Evolutionary conservation across 1,140 invertebrate species (phyloP).

Genomic region (Pogonomyrmex californicus): DNA sequence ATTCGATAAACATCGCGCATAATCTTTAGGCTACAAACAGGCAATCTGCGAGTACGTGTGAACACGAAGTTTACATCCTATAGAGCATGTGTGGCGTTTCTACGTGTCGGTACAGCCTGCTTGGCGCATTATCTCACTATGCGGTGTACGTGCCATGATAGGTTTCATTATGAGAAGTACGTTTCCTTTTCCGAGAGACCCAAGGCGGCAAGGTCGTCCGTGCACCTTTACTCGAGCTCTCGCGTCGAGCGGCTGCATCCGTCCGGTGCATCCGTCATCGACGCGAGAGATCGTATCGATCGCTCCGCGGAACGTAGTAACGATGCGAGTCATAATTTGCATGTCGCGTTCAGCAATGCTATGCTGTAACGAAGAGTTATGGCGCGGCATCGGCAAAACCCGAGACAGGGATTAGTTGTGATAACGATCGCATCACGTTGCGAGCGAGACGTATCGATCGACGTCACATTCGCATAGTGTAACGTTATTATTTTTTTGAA

Average conservation of each 20-base stretch:
- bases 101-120: constrained; percentile 59
- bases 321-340: constrained; percentile 73
- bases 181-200: constrained; percentile 77
- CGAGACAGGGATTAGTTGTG: constrained; percentile 30
- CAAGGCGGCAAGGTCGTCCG: constrained; percentile 71
- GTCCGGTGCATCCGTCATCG: constrained; percentile 73
- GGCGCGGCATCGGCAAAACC: constrained; percentile 36
- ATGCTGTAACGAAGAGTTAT: constrained; percentile 73
- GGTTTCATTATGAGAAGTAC: constrained; percentile 77
- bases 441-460: constrained; percentile 54
- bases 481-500: not conserved
- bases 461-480: not conserved
- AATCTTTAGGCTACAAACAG: not conserved
- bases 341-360: constrained; percentile 67
- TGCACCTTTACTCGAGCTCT: constrained; percentile 50
- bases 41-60: constrained; percentile 16
- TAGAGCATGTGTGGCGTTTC: constrained; percentile 14
- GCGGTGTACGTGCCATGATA: constrained; percentile 65
- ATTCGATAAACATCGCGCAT: not conserved
- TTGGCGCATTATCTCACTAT: constrained; percentile 66
- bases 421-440: constrained; percentile 65
- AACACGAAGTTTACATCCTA: constrained; percentile 21
- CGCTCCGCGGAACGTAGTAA: constrained; percentile 60
- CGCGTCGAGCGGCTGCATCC: constrained; percentile 41
- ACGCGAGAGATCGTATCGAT: constrained; percentile 70